Base-by-base conservation (phyloP, 2,888 invertebrate genomes). In the Hymenopus coronatus region DNA sequence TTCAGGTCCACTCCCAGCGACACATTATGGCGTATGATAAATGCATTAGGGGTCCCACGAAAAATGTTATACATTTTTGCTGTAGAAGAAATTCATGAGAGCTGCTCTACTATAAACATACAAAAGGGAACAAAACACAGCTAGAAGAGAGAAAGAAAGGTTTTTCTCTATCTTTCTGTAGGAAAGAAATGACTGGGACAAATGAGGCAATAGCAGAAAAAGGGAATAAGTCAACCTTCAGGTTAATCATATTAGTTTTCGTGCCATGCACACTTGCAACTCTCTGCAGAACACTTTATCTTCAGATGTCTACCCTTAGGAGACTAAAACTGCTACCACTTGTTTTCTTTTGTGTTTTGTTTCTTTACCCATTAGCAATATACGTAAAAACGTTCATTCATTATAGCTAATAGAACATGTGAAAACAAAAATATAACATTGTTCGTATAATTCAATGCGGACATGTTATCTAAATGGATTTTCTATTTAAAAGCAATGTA, bases 171-270 rank as follows among this genome's bases (percentile, higher is more conserved):
- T 14, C 85, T 9, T 85, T 14, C 46, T n/a, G n/a, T 54, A 85
- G 85, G 54, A 85, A 85, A 27, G 85, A 85, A 85, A 46, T 28
- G 85, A 85, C 85, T 25, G 46, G 27, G 85, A 85, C 46, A 85
- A 85, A 85, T 46, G 54, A 85, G 54, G 25, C 54, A 70, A 70
- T 70, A 6, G 54, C 54, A 70, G 54, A 70, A 70, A 70, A 70
- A 70, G 54, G 20, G 54, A 70, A 70, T 70, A 70, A 70, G 54
- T 70, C 54, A 70, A 8, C 54, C 15, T 70, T 70, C 25, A 20
- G 54, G 54, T 6, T 70, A 70, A 70, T 70, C 54, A 70, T 70
- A 70, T 70, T 70, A 70, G 54, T 70, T 70, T n/a, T 70, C 54
- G 54, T 70, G 54, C 54, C 54, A 70, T 20, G 54, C 54, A 70